Base-by-base conservation (phyloP, 2,797 vertebrate species). In the Scleropages formosus region DNA sequence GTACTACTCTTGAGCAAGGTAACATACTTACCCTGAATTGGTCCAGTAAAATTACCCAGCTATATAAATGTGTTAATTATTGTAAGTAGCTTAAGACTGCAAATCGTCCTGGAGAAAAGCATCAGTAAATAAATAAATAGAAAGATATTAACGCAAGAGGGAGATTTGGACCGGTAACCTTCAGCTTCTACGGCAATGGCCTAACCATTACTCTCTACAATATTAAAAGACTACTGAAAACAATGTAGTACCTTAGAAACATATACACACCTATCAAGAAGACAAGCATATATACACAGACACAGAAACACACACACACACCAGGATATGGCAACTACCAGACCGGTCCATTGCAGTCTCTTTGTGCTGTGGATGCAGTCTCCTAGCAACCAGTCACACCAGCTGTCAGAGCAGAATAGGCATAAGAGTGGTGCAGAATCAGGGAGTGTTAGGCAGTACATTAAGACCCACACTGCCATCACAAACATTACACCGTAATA, bases 371-470 rank as follows among this genome's bases (percentile, higher is more conserved):
- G 84, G 92, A 94, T 92, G 89, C 88, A 83, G 93, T 98, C 91
- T 91, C 97, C 92, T 96, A 96, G 96, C 95, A 98, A 98, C 96
- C 87, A 81, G 88, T 86, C 89, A 86, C 84, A 85, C 93, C 95
- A 96, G 93, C 95, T 94, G 92, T 93, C 92, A 84, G 84, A 82
- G 89, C 58, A 80, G 85, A 89, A 87, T 86, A 75, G 68, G 66
- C 59, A 82, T 84, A 85, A 85, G 87, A 88, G 88, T 89, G 80
- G 85, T 79, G 83, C 88, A 89, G 85, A 86, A 86, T 86, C 82
- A 80, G 87, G 88, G 84, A 88, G 87, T 89, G 89, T 7, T 39
- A 49, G 64, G 64, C n/a, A 58, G 64, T 72, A 26, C 46, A 58
- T 31, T 18, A 31, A 75, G 65, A 22, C 74, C 47, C 53, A 18